Conservation (phyloP, 1,140 invertebrate genomes). For the Marisa cornuarietis region DNA sequence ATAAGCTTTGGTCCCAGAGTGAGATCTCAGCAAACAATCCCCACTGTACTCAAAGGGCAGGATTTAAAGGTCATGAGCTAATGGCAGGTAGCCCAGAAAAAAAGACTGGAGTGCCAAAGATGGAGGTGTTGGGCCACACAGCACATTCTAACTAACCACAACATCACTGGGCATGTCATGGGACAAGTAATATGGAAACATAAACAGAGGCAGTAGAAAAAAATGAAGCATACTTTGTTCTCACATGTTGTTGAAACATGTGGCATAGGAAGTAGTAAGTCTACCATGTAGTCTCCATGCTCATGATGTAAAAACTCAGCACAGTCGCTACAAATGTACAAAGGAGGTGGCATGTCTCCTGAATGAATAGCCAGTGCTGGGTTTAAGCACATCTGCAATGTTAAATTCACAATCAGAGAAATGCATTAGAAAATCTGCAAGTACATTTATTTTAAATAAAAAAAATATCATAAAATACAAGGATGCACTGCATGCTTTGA, state of each 20-base stretch:
- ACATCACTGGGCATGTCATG: not conserved
- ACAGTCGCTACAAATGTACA: constrained; percentile 97
- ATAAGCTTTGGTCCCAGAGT: no score
- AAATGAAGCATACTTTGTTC: constrained; percentile 81
- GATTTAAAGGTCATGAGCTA: no score
- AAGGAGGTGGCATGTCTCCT: constrained; percentile 86
- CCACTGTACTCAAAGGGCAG: no score
- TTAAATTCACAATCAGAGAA: constrained; percentile 10
- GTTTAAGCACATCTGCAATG: constrained; percentile 69
- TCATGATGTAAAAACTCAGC: constrained; percentile 83
- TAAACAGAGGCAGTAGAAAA: not conserved
- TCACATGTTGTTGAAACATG: constrained; percentile 95
- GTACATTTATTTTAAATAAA: not conserved
- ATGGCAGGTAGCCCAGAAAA: no score
- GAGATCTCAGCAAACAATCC: no score
- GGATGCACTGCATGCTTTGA: no score
- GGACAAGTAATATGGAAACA: not conserved
- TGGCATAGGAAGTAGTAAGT: constrained; percentile 93
- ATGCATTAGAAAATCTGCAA: not conserved
- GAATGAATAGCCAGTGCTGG: constrained; percentile 71
- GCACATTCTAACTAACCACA: no score
- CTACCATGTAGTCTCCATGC: constrained; percentile 83
- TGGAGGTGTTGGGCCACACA: no score
- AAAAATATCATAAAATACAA: not conserved
- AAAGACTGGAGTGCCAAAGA: no score